A percentile compares a stretch with the other conserved stretches of the same genome.
These are phyloP conservation scores for Drosophila mauritiana DNA, from an alignment of 1,140 invertebrate species.

Conservation along the genomic window DNA sequence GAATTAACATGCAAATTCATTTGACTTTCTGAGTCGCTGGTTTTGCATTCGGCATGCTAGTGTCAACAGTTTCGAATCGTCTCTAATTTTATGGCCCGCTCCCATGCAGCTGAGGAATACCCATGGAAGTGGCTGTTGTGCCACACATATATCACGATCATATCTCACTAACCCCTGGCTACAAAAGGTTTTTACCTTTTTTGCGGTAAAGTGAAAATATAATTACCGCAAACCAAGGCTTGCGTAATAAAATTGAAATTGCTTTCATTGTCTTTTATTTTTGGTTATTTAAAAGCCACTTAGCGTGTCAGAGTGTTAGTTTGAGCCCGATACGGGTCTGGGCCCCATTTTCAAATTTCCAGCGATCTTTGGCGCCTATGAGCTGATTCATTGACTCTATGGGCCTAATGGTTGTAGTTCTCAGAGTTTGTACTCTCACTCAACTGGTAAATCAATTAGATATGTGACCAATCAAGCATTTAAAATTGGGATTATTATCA, in stretches of 20 bases:
- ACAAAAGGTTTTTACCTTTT: constrained; percentile 42
- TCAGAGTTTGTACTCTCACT: constrained; percentile 16
- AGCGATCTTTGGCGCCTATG: background rate
- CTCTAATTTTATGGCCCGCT: constrained; percentile 11
- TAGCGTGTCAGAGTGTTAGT: constrained; percentile 31
- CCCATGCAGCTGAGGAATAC: constrained; percentile 49
- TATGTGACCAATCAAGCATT: constrained; percentile 2
- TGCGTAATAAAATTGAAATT: constrained; percentile 52
- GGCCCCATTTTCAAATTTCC: constrained; percentile 8
- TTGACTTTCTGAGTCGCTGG: constrained; percentile 66
- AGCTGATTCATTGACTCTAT: background rate
- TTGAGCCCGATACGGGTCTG: constrained; percentile 5
- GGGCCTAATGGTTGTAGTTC: constrained; percentile 13
- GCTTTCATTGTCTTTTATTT: constrained; percentile 25
- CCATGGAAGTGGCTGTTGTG: constrained; percentile 26
- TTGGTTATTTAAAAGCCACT: constrained; percentile 41
- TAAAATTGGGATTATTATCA: constrained; percentile 11
- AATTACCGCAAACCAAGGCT: constrained; percentile 43
- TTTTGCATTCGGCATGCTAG: constrained; percentile 75
- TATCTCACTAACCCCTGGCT: constrained; percentile 35
- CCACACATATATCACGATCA: constrained; percentile 69
- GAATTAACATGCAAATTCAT: constrained; percentile 62
- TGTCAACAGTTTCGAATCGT: constrained; percentile 61
- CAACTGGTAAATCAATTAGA: constrained; percentile 22
- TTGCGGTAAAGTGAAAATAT: constrained; percentile 61